Conservation (phyloP, 2,113 vertebrate species). For the Salvator merianae region DNA sequence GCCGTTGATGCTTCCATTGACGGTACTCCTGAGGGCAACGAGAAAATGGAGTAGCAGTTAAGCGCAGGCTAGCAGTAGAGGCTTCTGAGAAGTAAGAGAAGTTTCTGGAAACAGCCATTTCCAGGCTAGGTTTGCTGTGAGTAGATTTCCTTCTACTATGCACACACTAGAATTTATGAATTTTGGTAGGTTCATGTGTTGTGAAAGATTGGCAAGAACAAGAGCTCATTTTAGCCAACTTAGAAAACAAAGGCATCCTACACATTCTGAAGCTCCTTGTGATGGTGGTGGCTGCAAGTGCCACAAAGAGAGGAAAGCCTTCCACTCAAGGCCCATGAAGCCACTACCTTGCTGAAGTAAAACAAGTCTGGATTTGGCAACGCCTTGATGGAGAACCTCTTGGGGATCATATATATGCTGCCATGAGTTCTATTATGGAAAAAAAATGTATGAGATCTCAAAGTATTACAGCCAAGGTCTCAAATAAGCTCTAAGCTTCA, state of each 20-base stretch:
- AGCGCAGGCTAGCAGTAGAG: too few relatives aligned
- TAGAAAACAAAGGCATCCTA: not conserved
- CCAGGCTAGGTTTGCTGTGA: not conserved
- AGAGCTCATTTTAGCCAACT: not conserved
- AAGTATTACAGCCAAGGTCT: too few relatives aligned
- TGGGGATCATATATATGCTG: too few relatives aligned
- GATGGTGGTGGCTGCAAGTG: not conserved
- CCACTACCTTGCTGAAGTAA: too few relatives aligned
- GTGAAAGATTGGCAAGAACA: not conserved
- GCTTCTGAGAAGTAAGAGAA: not conserved
- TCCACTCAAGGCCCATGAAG: not conserved
- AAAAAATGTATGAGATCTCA: too few relatives aligned
- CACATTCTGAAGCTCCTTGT: too few relatives aligned
- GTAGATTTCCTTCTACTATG: not conserved
- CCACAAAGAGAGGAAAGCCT: not conserved
- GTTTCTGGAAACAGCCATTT: not conserved
- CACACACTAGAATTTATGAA: not conserved
- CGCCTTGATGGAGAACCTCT: too few relatives aligned
- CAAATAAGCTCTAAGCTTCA: not conserved
- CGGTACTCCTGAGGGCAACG: slow-evolving; percentile 78
- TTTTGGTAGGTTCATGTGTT: not conserved
- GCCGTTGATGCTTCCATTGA: slow-evolving; percentile 73
- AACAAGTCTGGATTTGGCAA: too few relatives aligned
- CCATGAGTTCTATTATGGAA: too few relatives aligned
- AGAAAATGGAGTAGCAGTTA: too few relatives aligned